Percentiles rank a stretch among this genome's conserved stretches.
phyloP scores from a whole-genome alignment of 2,797 vertebrate species.

The Melanotaenia boesemani region DNA sequence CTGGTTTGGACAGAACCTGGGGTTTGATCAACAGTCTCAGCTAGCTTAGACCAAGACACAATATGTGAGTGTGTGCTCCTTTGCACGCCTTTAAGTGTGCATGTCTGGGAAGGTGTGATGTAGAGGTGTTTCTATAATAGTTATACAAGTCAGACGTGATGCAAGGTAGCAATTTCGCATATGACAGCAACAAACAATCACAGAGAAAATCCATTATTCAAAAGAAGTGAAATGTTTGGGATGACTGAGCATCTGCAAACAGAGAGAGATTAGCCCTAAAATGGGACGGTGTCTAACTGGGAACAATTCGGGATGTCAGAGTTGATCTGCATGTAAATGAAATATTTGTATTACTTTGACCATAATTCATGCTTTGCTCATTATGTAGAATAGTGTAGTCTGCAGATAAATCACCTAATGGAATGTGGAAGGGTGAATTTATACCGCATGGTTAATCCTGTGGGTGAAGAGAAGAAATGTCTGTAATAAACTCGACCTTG shows the following conservation, averaged over 20 bases:
- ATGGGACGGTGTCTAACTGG: constrained; percentile 62
- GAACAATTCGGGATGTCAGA: constrained; percentile 70
- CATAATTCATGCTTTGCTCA: constrained; percentile 74
- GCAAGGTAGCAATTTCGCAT: constrained; percentile 67
- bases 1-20: constrained; percentile 66
- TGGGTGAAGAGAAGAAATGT: constrained; percentile 53
- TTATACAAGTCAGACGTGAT: constrained; percentile 54
- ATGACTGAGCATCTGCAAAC: constrained; percentile 77
- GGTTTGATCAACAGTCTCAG: constrained; percentile 76
- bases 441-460: constrained; percentile 60
- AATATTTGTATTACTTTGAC: constrained; percentile 73
- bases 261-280: constrained; percentile 72
- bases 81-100: not conserved
- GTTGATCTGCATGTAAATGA: constrained; percentile 77
- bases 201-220: constrained; percentile 78
- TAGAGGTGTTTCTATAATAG: constrained; percentile 36
- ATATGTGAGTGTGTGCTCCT: constrained; percentile 11
- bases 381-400: constrained; percentile 68
- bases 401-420: constrained; percentile 67
- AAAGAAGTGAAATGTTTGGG: constrained; percentile 73
- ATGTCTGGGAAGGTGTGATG: not conserved
- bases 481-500: constrained; percentile 66
- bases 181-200: constrained; percentile 74
- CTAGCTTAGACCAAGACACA: constrained; percentile 59
- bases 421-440: constrained; percentile 65